Evolutionary conservation across 2,888 invertebrate genomes (phyloP).

Genomic region (Fabriciana adippe): DNA sequence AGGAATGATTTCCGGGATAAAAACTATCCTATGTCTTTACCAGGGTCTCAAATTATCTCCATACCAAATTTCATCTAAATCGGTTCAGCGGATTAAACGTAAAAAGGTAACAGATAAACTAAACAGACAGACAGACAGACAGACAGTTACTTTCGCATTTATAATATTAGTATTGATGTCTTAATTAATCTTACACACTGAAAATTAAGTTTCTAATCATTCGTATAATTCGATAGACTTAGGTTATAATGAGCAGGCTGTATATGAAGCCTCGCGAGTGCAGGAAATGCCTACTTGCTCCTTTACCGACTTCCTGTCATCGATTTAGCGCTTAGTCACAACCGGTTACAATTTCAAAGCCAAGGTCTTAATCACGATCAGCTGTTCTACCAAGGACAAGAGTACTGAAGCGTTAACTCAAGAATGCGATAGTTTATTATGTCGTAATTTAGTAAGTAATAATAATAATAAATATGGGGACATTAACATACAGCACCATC

Average conservation of each 20-base stretch:
- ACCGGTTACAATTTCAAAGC: slow-evolving; percentile 40
- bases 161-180: no score
- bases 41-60: no score
- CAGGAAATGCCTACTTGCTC: slow-evolving; percentile 55
- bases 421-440: slow-evolving; percentile 1
- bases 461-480: no score
- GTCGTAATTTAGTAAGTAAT: slow-evolving; percentile 21
- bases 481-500: no score
- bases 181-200: no score
- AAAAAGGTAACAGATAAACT: no score
- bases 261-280: slow-evolving; percentile 54
- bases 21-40: no score
- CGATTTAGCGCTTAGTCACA: slow-evolving; percentile 46
- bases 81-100: no score
- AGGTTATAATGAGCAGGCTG: slow-evolving; percentile 44
- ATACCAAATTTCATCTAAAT: no score
- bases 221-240: slow-evolving; percentile 6
- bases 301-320: slow-evolving; percentile 55
- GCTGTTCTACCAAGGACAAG: slow-evolving; percentile 43
- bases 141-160: no score
- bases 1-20: no score
- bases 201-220: neutral
- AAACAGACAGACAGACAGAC: no score
- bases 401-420: slow-evolving; percentile 3
- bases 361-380: slow-evolving; percentile 44